Conservation (phyloP, 2,888 invertebrate species). For the Leptinotarsa tumamoca region DNA sequence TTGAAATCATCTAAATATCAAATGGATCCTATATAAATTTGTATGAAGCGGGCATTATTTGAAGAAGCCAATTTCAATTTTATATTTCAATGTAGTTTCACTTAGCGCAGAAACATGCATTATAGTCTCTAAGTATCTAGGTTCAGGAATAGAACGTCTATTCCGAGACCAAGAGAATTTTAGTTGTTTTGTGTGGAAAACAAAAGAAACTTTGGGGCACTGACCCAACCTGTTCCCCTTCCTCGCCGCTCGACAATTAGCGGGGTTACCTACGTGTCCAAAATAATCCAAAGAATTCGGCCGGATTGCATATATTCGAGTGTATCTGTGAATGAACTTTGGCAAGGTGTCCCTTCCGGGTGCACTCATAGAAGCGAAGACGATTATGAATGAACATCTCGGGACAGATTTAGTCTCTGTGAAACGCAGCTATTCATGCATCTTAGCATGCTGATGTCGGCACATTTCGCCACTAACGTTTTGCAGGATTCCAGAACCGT, state of each 20-base stretch:
- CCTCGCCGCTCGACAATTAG: conserved; percentile 35
- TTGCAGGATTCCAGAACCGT: conserved; percentile 34
- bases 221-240: conserved; percentile 37
- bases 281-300: conserved; percentile 57
- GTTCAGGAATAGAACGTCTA: conserved; percentile 42
- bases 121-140: conserved; percentile 27
- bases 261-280: conserved; percentile 37
- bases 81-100: neutral
- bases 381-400: conserved; percentile 60
- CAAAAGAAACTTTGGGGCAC: conserved; percentile 43
- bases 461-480: conserved; percentile 40
- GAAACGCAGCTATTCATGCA: conserved; percentile 54
- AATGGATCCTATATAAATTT: too few relatives aligned
- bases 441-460: conserved; percentile 44
- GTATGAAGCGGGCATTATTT: too few relatives aligned
- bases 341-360: conserved; percentile 62
- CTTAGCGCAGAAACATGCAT: conserved; percentile 1
- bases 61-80: too few relatives aligned
- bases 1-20: too few relatives aligned
- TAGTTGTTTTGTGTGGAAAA: conserved; percentile 41
- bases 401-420: conserved; percentile 55
- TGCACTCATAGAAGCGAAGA: conserved; percentile 50
- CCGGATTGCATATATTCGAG: conserved; percentile 48
- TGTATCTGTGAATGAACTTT: conserved; percentile 61
- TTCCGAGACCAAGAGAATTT: conserved; percentile 38